Conservation (phyloP, 2,113 vertebrate species). For the Todiramphus chloris region DNA sequence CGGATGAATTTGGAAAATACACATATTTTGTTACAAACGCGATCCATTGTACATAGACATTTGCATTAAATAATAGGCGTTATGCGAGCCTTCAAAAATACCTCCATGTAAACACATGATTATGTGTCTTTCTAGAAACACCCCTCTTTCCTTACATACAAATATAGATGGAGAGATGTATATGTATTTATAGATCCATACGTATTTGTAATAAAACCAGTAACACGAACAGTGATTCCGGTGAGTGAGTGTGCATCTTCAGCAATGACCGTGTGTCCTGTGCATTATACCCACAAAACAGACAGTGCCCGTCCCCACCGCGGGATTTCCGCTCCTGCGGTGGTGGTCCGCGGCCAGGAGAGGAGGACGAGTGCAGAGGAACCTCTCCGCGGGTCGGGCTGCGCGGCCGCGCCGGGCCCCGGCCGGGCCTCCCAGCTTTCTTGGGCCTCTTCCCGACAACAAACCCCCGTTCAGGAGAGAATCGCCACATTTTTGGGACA, state of each 20-base stretch:
- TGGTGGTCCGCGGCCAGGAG: background rate
- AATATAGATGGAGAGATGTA: background rate
- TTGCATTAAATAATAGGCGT: background rate
- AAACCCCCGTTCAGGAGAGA: background rate
- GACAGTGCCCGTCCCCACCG: background rate
- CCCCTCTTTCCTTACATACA: background rate
- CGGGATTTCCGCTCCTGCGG: background rate
- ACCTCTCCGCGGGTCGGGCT: background rate
- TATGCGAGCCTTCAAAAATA: background rate
- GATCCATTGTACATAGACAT: background rate
- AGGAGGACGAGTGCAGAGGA: background rate
- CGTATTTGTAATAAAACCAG: background rate
- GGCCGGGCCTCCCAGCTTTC: background rate
- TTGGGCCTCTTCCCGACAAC: background rate
- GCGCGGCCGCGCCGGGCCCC: background rate
- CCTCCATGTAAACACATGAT: background rate
- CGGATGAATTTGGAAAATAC: background rate
- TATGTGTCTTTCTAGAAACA: background rate
- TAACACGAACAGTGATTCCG: background rate
- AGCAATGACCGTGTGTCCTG: background rate
- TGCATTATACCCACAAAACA: background rate
- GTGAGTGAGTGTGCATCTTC: background rate
- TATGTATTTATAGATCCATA: no score
- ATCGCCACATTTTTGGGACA: background rate
- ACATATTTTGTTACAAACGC: background rate